Base-by-base conservation (phyloP, 2,797 vertebrate species). In the Poeciliopsis turneri region DNA sequence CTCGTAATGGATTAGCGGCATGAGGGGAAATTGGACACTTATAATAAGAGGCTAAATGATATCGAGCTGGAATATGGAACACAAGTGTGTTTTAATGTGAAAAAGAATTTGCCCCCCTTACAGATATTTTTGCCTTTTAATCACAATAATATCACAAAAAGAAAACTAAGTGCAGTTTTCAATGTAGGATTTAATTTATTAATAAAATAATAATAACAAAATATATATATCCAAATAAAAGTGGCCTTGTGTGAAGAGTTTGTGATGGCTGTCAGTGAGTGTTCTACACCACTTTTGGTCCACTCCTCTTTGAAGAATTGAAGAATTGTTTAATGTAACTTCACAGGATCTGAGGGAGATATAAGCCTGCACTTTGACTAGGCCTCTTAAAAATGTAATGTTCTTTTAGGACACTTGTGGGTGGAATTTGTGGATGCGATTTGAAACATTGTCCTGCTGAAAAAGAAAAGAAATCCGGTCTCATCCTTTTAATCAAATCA, bases 31-130 rank as follows among this genome's bases (percentile, higher is more conserved):
- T 85, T 59, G 74, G 72, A 78, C 82, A 46, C 6, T 55, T 78
- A 1, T 81, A 79, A 86, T 80, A 57, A 23, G 81, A 84, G 75
- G 76, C 66, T 76, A 75, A 45, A 81, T 75, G 79, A 88, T 77
- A 86, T 84, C 71, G 68, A 71, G 36, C 39, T 80, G 55, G 76
- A 82, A 70, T 36, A 25, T 69, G 57, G 25, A 39, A 33, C 18
- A 15, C 1, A 18, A 49, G 47, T 23, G 49, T 53, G 49, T 25
- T 53, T 51, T 69, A 0, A n/a, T 28, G 12, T 70, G 11, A 7
- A 45, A 70, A 70, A 8, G 7, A 1, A 45, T 45, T 45, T 15
- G 25, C 41, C 10, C 41, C 66, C 5, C 1, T 25, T 41, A 69
- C 2, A 69, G 11, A 70, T n/a, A 0, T 70, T 45, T 45, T n/a